These are phyloP conservation scores for Gymnobelideus leadbeateri DNA, from an alignment of 2,113 vertebrate genomes.

Conservation along the genomic window DNA sequence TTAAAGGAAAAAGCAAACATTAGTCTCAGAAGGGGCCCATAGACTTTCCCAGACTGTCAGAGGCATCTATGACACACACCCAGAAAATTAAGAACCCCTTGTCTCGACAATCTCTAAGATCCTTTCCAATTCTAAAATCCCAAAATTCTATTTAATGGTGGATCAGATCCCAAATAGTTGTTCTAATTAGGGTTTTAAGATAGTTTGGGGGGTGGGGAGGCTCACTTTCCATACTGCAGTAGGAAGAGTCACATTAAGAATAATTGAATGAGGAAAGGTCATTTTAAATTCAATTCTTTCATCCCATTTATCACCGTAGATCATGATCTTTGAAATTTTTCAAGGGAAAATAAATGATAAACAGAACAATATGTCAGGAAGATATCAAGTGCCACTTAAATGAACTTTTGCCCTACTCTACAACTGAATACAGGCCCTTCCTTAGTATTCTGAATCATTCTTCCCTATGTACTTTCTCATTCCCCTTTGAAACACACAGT, in stretches of 20 bases:
- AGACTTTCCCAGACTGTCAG: background rate
- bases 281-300: constrained; percentile 42
- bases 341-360: constrained; percentile 28
- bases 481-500: constrained; percentile 41
- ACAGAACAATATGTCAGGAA: background rate
- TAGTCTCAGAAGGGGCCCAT: background rate
- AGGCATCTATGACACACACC: background rate
- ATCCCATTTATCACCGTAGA: constrained; percentile 33
- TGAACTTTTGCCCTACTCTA: constrained; percentile 39
- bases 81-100: background rate
- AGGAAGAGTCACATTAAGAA: background rate
- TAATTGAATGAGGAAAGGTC: constrained; percentile 32
- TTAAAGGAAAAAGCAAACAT: background rate
- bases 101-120: background rate
- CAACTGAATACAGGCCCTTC: constrained; percentile 20
- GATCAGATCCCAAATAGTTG: background rate
- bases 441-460: background rate
- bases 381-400: constrained; percentile 20
- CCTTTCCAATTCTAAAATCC: background rate
- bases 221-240: background rate
- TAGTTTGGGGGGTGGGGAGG: background rate
- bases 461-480: background rate
- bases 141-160: background rate
- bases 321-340: constrained; percentile 48
- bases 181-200: constrained; percentile 7